Percentiles rank a stretch among this genome's conserved stretches.
phyloP scores from a whole-genome alignment of 2,797 vertebrate species.

The Notamacropus eugenii region DNA sequence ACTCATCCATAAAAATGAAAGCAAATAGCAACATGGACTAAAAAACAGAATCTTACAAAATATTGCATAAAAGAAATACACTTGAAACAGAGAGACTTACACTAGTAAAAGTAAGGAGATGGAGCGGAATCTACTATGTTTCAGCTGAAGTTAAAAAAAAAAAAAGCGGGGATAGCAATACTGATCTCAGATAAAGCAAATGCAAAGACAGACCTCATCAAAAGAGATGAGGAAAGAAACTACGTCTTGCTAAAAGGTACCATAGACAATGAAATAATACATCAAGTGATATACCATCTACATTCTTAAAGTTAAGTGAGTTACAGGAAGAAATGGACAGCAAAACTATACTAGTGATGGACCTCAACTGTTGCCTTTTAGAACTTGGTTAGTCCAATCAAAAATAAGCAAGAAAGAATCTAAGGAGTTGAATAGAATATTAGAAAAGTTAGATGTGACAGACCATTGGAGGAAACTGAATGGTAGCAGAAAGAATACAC shows the following conservation, averaged over 20 bases:
- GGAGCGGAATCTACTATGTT: background rate
- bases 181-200: background rate
- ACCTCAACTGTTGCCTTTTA: background rate
- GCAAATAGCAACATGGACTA: background rate
- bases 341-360: too few species aligned
- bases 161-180: background rate
- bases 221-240: background rate
- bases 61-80: background rate
- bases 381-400: background rate
- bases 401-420: background rate
- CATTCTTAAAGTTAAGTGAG: background rate
- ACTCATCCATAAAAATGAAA: background rate
- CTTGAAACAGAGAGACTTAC: background rate
- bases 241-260: background rate
- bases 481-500: background rate
- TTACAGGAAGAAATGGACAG: background rate
- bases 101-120: background rate
- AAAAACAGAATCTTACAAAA: background rate
- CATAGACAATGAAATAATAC: background rate
- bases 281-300: background rate
- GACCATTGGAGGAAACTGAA: background rate
- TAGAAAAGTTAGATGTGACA: background rate
- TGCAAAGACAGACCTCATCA: background rate
- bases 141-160: background rate
- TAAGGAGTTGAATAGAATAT: background rate